These are phyloP conservation scores for Rhinatrema bivittatum DNA, from an alignment of 2,797 vertebrate genomes.

Conservation along the genomic window DNA sequence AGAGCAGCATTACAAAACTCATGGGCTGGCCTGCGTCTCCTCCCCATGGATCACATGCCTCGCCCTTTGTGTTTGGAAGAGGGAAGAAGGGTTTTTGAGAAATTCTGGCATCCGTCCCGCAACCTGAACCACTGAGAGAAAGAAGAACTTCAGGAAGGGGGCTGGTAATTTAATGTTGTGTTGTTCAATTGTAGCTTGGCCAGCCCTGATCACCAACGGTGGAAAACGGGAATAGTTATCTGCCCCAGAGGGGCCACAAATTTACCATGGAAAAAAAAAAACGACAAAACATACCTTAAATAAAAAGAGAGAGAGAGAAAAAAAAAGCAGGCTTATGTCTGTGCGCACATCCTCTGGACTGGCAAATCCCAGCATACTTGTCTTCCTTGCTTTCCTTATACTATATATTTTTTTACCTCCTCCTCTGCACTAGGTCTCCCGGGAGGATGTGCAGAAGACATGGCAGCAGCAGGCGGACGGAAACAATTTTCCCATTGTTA, in stretches of 20 bases:
- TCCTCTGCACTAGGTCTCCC: slow-evolving; percentile 43
- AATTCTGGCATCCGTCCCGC: slow-evolving; percentile 50
- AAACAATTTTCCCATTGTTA: slow-evolving; percentile 29
- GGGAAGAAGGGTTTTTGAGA: no score
- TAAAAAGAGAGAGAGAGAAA: neutral
- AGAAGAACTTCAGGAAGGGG: slow-evolving; percentile 54
- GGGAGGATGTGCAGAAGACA: slow-evolving; percentile 66
- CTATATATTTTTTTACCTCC: slow-evolving; percentile 34
- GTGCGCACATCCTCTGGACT: slow-evolving; percentile 25
- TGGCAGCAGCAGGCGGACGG: slow-evolving; percentile 16
- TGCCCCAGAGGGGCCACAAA: slow-evolving; percentile 63
- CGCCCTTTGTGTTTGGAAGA: no score
- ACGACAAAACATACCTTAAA: slow-evolving; percentile 19
- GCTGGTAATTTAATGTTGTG: slow-evolving; percentile 65
- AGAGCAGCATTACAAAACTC: no score
- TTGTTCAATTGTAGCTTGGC: slow-evolving; percentile 52
- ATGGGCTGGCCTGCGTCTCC: no score
- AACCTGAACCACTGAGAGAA: slow-evolving; percentile 40
- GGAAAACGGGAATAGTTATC: slow-evolving; percentile 63
- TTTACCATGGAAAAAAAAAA: slow-evolving; percentile 36
- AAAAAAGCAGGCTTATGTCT: slow-evolving; percentile 34
- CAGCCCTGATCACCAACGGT: slow-evolving; percentile 57
- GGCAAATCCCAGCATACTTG: slow-evolving; percentile 8
- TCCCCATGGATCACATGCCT: no score
- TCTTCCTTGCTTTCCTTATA: slow-evolving; percentile 3